A percentile compares a stretch with the other conserved stretches of the same genome.
Conservation (phyloP, 1,140 invertebrate species). For the Berghia stephanieae region DNA sequence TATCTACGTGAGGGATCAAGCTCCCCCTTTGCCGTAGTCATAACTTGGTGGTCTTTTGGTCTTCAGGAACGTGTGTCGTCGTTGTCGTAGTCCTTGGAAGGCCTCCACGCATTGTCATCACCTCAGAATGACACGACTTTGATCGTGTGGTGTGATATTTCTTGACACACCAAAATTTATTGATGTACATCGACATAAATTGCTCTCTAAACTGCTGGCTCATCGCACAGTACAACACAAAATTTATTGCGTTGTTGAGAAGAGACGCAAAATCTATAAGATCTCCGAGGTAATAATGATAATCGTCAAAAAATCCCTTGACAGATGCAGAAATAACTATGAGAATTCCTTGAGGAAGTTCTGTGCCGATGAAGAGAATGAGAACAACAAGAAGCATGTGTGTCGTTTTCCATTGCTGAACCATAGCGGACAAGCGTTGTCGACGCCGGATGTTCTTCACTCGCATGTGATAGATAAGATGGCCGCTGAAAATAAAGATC, state of each 20-base stretch:
- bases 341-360: constrained; percentile 77
- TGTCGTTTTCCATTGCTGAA: constrained; percentile 74
- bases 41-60: too few species aligned
- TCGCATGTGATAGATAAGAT: constrained; percentile 67
- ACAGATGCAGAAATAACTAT: constrained; percentile 54
- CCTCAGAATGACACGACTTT: too few species aligned
- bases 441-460: constrained; percentile 61
- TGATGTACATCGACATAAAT: constrained; percentile 71
- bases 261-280: constrained; percentile 91
- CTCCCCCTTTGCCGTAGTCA: too few species aligned
- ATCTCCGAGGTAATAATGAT: constrained; percentile 77
- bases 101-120: too few species aligned
- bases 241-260: constrained; percentile 90
- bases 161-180: too few species aligned
- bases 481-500: constrained; percentile 68
- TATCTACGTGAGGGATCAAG: too few species aligned
- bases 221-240: constrained; percentile 94
- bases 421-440: constrained; percentile 65
- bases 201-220: constrained; percentile 89
- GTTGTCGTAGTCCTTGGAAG: too few species aligned
- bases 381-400: constrained; percentile 59
- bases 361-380: constrained; percentile 85
- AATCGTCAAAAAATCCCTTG: constrained; percentile 55
- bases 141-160: too few species aligned
- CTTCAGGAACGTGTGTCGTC: too few species aligned